Base-by-base conservation (phyloP, 2,113 vertebrate genomes). In the Calidris pugnax region DNA sequence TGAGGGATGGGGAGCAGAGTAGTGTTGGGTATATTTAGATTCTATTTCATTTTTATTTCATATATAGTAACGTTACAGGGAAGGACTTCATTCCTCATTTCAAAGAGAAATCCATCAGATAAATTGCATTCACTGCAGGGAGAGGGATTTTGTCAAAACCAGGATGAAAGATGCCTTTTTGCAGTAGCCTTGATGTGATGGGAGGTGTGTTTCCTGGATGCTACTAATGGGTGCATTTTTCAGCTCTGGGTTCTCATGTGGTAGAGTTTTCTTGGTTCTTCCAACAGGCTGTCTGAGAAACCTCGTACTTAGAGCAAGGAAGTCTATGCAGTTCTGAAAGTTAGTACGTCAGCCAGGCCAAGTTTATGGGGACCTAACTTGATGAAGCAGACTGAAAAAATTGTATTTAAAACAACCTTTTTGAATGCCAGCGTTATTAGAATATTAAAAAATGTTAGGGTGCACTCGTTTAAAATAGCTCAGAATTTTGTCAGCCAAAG, bases 11-110 rank as follows among this genome's bases (percentile, higher is more conserved):
- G 45, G 55, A 88, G 24, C 7, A 10, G 50, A 56, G 28, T 27
- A 17, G 30, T 33, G 48, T 48, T 91, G 39, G 37, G 62, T 87
- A 32, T 80, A 71, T 62, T 76, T 94, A 95, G 85, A 28, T 79
- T 88, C 72, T 69, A 50, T 90, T 92, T 95, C 48, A 91, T 91
- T 91, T 94, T 96, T 96, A 82, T 95, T 95, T 96, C 63, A 67
- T 85, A 55, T 62, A 82, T 50, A 59, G 73, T 76, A 86, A 80
- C 68, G 16, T 89, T 84, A 77, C 85, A 60, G 60, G 79, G 57
- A 81, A 43, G 22, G 57, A 78, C 59, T 88, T 95, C 56, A 67
- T 95, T 97, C 63, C 85, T 91, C 33, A 85, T 88, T 95, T 97
- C 33, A 85, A 94, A 94, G 67, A 94, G 79, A 76, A 63, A 62